Conservation (phyloP, 1,140 invertebrate species). For the Formica exsecta region DNA sequence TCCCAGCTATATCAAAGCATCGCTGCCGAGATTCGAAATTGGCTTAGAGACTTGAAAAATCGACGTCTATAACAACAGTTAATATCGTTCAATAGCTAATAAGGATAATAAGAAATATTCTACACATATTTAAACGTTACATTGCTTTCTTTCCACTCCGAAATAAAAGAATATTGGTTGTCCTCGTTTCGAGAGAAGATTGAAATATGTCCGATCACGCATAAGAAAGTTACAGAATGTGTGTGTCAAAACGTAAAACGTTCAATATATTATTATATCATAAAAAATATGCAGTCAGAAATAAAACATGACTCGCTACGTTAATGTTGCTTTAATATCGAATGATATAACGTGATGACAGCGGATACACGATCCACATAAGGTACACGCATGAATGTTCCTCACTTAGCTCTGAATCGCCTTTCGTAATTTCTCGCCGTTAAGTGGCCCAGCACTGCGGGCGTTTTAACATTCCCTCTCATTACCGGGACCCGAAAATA, state of each 20-base stretch:
- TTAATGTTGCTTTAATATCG: constrained; percentile 48
- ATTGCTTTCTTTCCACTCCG: neutral
- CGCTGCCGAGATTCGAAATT: neutral
- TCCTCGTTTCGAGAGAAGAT: neutral
- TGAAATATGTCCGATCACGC: neutral
- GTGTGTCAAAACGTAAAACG: neutral
- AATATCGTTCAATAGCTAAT: neutral
- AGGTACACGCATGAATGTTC: constrained; percentile 57
- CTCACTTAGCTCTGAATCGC: constrained; percentile 55
- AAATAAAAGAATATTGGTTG: neutral
- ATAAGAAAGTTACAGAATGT: neutral
- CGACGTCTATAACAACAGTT: neutral
- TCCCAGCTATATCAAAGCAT: neutral
- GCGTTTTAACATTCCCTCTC: constrained; percentile 71
- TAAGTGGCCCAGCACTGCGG: constrained; percentile 54
- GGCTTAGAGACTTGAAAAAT: neutral
- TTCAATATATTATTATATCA: constrained; percentile 14
- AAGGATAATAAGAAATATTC: neutral
- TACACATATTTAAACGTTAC: neutral
- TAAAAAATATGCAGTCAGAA: constrained; percentile 34
- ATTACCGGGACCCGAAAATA: constrained; percentile 64
- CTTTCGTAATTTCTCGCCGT: constrained; percentile 67
- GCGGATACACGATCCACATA: constrained; percentile 22
- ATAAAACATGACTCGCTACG: constrained; percentile 20
- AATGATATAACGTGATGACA: constrained; percentile 38